Conservation (phyloP, 2,113 vertebrate species). For the Erpornis zantholeuca region DNA sequence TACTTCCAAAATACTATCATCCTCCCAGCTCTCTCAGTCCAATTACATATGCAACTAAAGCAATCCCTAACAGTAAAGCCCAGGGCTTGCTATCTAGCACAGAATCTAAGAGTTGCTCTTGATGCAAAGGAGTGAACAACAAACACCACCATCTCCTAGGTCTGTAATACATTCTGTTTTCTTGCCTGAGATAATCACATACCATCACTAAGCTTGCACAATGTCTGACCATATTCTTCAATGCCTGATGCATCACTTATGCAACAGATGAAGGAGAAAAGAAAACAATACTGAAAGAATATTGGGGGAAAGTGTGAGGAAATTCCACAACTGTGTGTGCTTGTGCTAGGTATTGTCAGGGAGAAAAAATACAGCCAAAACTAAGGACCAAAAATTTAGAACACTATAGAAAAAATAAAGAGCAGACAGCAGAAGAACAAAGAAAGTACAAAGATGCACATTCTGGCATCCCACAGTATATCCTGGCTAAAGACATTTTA, state of each 20-base stretch:
- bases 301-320: accelerated
- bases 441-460: not conserved
- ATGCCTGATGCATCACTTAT: not conserved
- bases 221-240: not conserved
- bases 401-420: not conserved
- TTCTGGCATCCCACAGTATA: not conserved
- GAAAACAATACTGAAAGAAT: not conserved
- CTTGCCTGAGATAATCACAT: not conserved
- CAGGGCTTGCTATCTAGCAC: not conserved
- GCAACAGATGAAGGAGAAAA: not conserved
- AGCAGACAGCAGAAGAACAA: not conserved
- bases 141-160: not conserved
- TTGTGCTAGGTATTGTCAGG: not conserved
- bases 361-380: not conserved
- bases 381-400: not conserved
- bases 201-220: not conserved
- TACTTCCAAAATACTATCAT: not conserved
- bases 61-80: not conserved
- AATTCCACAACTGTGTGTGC: not conserved
- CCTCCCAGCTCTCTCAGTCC: not conserved
- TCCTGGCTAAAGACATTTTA: not conserved
- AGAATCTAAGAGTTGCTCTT: not conserved
- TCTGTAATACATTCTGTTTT: not conserved
- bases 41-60: not conserved
- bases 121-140: not conserved